Conservation (phyloP, 2,888 invertebrate genomes). For the Rhagonycha fulva region DNA sequence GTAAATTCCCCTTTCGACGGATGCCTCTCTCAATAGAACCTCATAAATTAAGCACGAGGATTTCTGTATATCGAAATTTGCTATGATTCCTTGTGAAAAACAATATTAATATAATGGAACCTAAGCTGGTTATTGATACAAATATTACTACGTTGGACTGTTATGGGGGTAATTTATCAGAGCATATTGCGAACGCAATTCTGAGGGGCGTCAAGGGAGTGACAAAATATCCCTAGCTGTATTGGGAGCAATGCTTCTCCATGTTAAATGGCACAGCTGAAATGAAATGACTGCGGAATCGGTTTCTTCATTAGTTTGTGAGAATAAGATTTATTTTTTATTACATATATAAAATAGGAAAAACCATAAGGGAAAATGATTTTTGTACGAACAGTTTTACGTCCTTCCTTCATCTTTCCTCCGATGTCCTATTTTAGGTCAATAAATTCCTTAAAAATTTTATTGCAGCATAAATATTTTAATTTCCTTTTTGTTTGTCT, state of each 20-base stretch:
- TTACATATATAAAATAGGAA: constrained; percentile 8
- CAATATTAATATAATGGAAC: constrained; percentile 30
- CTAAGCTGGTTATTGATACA: constrained; percentile 40
- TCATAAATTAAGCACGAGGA: not conserved
- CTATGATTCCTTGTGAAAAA: constrained; percentile 19
- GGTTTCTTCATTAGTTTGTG: constrained; percentile 21
- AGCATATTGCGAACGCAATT: constrained; percentile 38
- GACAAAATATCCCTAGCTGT: constrained; percentile 36
- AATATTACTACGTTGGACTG: constrained; percentile 37
- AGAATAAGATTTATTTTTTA: constrained; percentile 22
- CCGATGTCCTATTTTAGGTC: not conserved
- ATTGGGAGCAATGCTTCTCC: constrained; percentile 23
- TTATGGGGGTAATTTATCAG: constrained; percentile 37
- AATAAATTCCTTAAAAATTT: not conserved
- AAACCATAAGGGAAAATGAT: constrained; percentile 4
- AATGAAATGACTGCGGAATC: constrained; percentile 18
- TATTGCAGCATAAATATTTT: not conserved
- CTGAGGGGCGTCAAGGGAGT: constrained; percentile 35
- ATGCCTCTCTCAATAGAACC: not conserved
- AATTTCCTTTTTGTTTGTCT: not conserved
- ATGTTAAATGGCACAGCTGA: constrained; percentile 25
- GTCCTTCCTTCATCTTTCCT: not conserved
- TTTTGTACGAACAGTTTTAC: not conserved
- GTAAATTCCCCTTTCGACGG: not conserved
- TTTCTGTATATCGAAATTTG: not conserved